These are phyloP conservation scores for Henricia sp. DNA, from an alignment of 53 echinoderm and acorn worm genomes.

Conservation along the genomic window DNA sequence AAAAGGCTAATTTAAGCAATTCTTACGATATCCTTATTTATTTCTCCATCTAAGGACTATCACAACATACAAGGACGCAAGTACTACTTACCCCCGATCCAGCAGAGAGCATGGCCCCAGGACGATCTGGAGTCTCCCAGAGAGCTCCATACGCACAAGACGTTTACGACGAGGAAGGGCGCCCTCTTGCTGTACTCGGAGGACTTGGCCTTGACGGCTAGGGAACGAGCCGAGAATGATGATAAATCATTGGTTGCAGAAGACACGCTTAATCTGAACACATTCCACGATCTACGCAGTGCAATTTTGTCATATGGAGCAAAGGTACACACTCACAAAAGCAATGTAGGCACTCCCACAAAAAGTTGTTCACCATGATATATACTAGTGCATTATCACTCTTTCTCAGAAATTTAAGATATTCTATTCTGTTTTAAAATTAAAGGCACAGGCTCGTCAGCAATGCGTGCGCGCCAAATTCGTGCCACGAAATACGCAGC, in stretches of 20 bases:
- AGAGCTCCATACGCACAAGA: conserved; percentile 86
- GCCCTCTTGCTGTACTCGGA: conserved; percentile 94
- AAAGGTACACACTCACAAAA: conserved; percentile 70
- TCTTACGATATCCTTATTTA: background rate
- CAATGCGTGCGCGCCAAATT: too few species aligned
- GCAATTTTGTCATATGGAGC: conserved; percentile 94
- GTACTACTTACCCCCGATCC: conserved; percentile 92
- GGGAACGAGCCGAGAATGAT: conserved; percentile 31
- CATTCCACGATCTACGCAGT: conserved; percentile 89
- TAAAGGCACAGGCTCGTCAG: too few species aligned
- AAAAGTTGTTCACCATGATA: too few species aligned
- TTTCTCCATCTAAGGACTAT: conserved; percentile 72
- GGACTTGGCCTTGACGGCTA: conserved; percentile 81
- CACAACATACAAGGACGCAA: conserved; percentile 81
- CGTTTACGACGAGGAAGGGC: conserved; percentile 96
- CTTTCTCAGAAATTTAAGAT: too few species aligned
- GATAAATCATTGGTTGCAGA: conserved; percentile 85
- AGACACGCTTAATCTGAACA: conserved; percentile 82
- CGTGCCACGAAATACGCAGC: too few species aligned
- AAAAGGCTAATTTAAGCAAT: too few species aligned
- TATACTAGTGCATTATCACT: too few species aligned
- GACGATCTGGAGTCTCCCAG: conserved; percentile 63
- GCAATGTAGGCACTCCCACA: too few species aligned
- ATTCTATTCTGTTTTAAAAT: too few species aligned
- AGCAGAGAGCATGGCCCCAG: conserved; percentile 79